Evolutionary conservation across 2,113 vertebrate genomes (phyloP).

Genomic region (Seriola dumerili): DNA sequence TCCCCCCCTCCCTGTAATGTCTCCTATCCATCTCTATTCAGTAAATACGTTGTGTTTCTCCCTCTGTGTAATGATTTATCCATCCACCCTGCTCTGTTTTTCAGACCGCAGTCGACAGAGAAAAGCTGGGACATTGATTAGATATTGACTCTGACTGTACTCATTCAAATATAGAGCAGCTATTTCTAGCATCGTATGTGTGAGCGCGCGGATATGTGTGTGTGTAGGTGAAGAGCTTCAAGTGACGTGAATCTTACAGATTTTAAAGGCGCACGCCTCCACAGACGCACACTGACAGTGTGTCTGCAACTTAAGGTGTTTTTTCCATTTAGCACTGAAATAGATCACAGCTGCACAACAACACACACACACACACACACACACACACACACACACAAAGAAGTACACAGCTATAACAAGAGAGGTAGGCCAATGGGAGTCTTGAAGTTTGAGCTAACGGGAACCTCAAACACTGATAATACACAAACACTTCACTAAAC

Average conservation of each 20-base stretch:
- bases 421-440: background rate
- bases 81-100: conserved; percentile 33
- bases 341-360: conserved; percentile 33
- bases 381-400: background rate
- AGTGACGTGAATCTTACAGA: conserved; percentile 65
- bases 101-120: conserved; percentile 50
- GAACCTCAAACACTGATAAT: conserved; percentile 2
- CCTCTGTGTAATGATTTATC: background rate
- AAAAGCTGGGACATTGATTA: conserved; percentile 74
- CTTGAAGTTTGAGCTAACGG: conserved; percentile 3
- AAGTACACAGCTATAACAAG: conserved; percentile 14
- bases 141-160: conserved; percentile 76
- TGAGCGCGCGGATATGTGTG: conserved; percentile 17
- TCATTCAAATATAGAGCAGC: conserved; percentile 81
- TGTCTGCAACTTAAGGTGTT: conserved; percentile 34
- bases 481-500: background rate
- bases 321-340: conserved; percentile 28
- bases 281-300: conserved; percentile 27
- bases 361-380: conserved; percentile 10
- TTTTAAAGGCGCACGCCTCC: conserved; percentile 63
- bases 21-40: background rate
- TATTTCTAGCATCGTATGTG: conserved; percentile 69
- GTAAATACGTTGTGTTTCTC: conserved; percentile 7
- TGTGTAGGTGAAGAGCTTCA: conserved; percentile 55
- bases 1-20: background rate